Base-by-base conservation (phyloP, 2,113 vertebrate species). In the Channa argus region DNA sequence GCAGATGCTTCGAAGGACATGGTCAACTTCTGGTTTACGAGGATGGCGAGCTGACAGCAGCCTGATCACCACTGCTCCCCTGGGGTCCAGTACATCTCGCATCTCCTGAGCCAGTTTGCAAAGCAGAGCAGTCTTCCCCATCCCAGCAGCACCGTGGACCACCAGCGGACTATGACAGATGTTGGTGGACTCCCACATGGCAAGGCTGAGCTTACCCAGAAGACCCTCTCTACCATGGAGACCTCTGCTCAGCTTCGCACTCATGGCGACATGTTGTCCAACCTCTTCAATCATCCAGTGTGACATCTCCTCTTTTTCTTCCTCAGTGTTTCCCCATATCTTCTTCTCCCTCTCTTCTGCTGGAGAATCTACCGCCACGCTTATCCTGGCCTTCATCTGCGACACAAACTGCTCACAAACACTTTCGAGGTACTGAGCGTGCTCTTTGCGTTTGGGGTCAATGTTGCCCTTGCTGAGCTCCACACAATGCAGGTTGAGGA, bases 71-170 rank as follows among this genome's bases (percentile, higher is more conserved):
- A 91, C 84, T 7, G 90, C 76, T 0, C 82, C 90, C 33, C 84
- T 83, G 0, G 78, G 76, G 11, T 92, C 91, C 3, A 93, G 72
- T 34, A 89, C 82, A 8, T 55, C 41, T 0, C 76, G 83, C 52
- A 92, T 81, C 52, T 89, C 86, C 74, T 94, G 90, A 0, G 92
- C 85, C 43, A 95, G 82, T 58, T 92, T 92, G 74, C 93, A 95
- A 63, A 95, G 86, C 50, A 96, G 59, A 0, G 94, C 69, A 0
- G 96, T 95, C 87, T 96, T 96, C 2, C 96, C 96, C 0, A 93
- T 90, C 12, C 95, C 96, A 0, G 93, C 84, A 0, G 85, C 79
- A 0, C 95, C 95, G 0, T 87, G 88, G 15, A 97, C 82, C 5
- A 95, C 88, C 12, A 97, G 50, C 0, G 94, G 92, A 0, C 63